phyloP scores from a whole-genome alignment of 2,113 vertebrate genomes.

The Epinephelus lanceolatus region DNA sequence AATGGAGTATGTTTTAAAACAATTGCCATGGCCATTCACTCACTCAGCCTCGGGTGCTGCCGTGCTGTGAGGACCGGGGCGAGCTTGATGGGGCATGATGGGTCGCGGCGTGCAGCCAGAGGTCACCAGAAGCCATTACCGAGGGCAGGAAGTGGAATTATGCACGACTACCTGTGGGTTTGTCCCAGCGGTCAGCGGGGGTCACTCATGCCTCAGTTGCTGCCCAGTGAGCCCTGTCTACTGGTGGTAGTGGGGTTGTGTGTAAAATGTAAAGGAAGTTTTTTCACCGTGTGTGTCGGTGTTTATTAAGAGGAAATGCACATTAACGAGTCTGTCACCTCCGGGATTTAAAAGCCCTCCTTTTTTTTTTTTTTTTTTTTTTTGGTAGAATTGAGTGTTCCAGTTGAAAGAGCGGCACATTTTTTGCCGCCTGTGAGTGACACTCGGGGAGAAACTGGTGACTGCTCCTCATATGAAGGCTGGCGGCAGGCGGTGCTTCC shows the following conservation, averaged over 20 bases:
- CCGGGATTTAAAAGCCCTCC: slow-evolving; percentile 22
- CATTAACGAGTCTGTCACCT: slow-evolving; percentile 45
- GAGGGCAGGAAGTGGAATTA: slow-evolving; percentile 63
- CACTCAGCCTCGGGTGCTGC: slow-evolving; percentile 9
- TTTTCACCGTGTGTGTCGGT: slow-evolving; percentile 8
- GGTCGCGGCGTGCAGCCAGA: slow-evolving; percentile 41
- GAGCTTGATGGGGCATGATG: slow-evolving; percentile 55
- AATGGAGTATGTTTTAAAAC: slow-evolving; percentile 16
- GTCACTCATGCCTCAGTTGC: slow-evolving; percentile 57
- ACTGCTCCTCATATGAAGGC: slow-evolving; percentile 28
- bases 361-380: slow-evolving; percentile 2
- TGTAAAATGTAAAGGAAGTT: slow-evolving; percentile 12
- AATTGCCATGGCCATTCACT: background rate
- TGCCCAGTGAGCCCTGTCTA: slow-evolving; percentile 59
- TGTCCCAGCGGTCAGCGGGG: slow-evolving; percentile 46
- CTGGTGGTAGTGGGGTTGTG: background rate
- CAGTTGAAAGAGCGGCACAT: slow-evolving; percentile 34
- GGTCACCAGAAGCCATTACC: slow-evolving; percentile 67
- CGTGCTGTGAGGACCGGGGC: slow-evolving; percentile 14
- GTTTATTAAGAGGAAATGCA: slow-evolving; percentile 45
- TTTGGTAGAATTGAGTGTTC: slow-evolving; percentile 8
- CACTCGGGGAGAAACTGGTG: slow-evolving; percentile 32
- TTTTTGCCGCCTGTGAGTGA: slow-evolving; percentile 42
- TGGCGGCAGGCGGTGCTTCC: slow-evolving; percentile 52
- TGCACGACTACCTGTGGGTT: slow-evolving; percentile 65